Evolutionary conservation across 2,888 invertebrate genomes (phyloP), one percentile per base, ranked within the genome.

Genomic region (Eupithecia tripunctaria): DNA sequence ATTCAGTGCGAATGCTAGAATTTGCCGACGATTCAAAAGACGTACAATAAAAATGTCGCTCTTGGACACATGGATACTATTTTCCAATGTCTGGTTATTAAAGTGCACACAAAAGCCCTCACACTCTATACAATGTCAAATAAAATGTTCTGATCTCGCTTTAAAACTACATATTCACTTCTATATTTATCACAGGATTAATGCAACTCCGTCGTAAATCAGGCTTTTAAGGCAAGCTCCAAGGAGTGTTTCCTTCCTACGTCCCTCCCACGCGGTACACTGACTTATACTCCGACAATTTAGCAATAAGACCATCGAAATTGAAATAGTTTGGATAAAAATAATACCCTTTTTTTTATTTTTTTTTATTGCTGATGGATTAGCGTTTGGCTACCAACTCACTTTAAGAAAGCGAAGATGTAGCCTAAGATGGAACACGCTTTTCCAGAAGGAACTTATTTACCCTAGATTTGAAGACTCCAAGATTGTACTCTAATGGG

Each of bases 231-330:
- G 18, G 18, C 25, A 25, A 27, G 51, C 51, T 36, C 7, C 56
- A 18, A 67, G 47, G 67, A 56, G 36, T 43, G 68, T 56, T 51
- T 67, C 25, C 56, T 27, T 62, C 70, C 70, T 64, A 74, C 70
- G 27, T 43, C 29, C 21, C 21, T 62, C 68, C 71, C 68, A 71
- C 68, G 25, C 71, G n/a, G 71, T 36, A 15, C 68, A 66, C 66
- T 71, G 74, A 66, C 71, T 66, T 70, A 60, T 60, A 32, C 32
- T 36, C 27, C 27, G 41, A 12, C 47, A 67, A 25, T 56, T 67
- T 36, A 21, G 67, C 29, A 29, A 32, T 60, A 63, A 51, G 4
- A 51, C n/a, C 47, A n/a, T 43, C 18, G 41, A 18, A n/a, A 51
- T 51, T 51, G n/a, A 10, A 51, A n/a, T 2, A 51, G 47, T 21